These are phyloP conservation scores for Aurelia coerulea DNA, from an alignment of 30 jellyfish, hydroid and myxozoan species.

Conservation along the genomic window DNA sequence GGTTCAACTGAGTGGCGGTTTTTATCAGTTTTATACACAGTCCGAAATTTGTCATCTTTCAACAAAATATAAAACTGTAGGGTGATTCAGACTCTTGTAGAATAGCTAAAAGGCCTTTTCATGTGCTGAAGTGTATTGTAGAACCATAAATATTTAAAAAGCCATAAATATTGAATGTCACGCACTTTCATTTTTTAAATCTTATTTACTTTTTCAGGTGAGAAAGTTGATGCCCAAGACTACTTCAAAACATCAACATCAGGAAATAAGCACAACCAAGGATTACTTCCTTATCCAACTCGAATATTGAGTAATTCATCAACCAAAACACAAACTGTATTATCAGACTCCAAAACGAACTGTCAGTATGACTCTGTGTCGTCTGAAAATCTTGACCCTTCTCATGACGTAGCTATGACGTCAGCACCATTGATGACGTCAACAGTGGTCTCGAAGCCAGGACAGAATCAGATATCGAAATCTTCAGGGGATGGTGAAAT, in stretches of 20 bases:
- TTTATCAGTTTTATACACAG: too few species aligned
- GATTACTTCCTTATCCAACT: constrained; percentile 41
- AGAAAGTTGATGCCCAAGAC: constrained; percentile 90
- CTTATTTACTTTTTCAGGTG: constrained; percentile 64
- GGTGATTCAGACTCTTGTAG: too few species aligned
- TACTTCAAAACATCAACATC: constrained; percentile 72
- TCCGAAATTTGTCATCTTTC: too few species aligned
- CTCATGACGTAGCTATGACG: constrained; percentile 47
- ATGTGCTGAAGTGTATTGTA: too few species aligned
- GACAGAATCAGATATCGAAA: constrained; percentile 29
- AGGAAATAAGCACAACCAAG: constrained; percentile 15
- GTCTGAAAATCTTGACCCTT: constrained; percentile 93
- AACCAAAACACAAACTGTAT: constrained; percentile 17
- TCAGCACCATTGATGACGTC: constrained; percentile 95
- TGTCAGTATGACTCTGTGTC: constrained; percentile 68
- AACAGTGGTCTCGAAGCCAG: constrained; percentile 92
- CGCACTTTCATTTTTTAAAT: too few species aligned
- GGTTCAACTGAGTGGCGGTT: too few species aligned
- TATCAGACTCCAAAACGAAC: constrained; percentile 57
- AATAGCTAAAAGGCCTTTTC: too few species aligned
- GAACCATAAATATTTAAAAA: too few species aligned
- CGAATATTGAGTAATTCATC: constrained; percentile 19
- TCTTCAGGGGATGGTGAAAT: constrained; percentile 60
- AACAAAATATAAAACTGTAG: too few species aligned
- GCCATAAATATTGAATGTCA: too few species aligned